Conservation (phyloP, 1,140 invertebrate species). For the Trialeurodes vaporariorum region DNA sequence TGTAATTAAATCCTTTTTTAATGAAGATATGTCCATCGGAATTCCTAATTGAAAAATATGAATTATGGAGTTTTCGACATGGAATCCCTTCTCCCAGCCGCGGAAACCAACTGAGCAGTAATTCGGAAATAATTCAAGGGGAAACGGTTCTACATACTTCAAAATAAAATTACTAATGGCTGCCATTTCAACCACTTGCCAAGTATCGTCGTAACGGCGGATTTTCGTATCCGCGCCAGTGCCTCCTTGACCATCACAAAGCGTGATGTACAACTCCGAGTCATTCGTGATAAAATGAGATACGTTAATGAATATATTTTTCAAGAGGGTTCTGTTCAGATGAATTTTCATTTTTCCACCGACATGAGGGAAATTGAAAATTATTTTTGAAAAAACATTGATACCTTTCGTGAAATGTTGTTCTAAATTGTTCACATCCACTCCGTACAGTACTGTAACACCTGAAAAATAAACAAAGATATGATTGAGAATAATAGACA, state of each 20-base stretch:
- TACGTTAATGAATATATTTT: conserved; percentile 41
- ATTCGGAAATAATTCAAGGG: conserved; percentile 29
- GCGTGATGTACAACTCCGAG: conserved; percentile 40
- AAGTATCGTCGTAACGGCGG: conserved; percentile 46
- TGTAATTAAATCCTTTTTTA: neutral
- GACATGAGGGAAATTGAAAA: conserved; percentile 53
- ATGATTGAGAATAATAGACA: conserved; percentile 17
- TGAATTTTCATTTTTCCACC: conserved; percentile 52
- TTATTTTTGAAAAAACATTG: conserved; percentile 37
- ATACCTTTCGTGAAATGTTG: neutral
- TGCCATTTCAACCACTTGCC: conserved; percentile 49
- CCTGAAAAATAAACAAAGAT: neutral
- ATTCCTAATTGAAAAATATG: conserved; percentile 35
- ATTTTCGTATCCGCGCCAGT: conserved; percentile 37
- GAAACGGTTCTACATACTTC: conserved; percentile 36
- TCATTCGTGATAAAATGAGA: conserved; percentile 29
- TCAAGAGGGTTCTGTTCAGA: conserved; percentile 43
- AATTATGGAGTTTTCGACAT: conserved; percentile 37
- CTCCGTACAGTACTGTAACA: neutral
- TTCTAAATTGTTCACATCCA: neutral
- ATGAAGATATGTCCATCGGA: neutral
- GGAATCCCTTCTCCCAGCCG: conserved; percentile 43
- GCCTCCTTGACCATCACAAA: conserved; percentile 52
- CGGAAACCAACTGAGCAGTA: conserved; percentile 41
- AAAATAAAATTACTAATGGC: conserved; percentile 40